phyloP scores from a whole-genome alignment of 2,113 vertebrate species.

The Nothoprocta perdicaria region DNA sequence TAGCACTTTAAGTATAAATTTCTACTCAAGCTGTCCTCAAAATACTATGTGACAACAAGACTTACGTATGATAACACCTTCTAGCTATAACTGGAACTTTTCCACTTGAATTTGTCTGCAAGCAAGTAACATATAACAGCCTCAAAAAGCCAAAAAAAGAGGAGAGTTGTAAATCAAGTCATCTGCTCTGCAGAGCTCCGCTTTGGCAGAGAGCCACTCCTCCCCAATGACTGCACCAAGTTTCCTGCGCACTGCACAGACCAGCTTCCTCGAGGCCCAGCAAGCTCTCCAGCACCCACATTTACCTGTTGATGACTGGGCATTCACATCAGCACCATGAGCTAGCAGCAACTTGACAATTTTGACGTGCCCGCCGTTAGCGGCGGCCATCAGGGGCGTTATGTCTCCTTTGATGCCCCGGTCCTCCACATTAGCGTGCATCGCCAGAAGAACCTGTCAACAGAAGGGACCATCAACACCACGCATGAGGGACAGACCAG shows the following conservation, averaged over 20 bases:
- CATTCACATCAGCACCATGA: conserved; percentile 97
- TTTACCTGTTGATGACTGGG: conserved; percentile 96
- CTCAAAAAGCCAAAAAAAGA: neutral
- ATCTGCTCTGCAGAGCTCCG: no score
- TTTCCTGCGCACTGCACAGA: rapidly evolving
- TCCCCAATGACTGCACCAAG: rapidly evolving
- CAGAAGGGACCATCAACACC: neutral
- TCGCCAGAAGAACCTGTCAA: conserved; percentile 92
- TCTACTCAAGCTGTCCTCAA: neutral
- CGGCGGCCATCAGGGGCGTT: conserved; percentile 98
- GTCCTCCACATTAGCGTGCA: conserved; percentile 99
- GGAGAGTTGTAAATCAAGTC: neutral
- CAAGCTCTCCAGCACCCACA: rapidly evolving
- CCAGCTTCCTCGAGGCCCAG: rapidly evolving
- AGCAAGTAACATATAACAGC: neutral
- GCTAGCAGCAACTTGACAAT: conserved; percentile 98
- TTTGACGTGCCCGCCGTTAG: conserved; percentile 97
- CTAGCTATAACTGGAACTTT: neutral
- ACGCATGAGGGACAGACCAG: neutral
- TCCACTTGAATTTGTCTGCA: rapidly evolving
- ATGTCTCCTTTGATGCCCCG: conserved; percentile 98
- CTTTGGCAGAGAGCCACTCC: neutral
- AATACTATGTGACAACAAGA: neutral
- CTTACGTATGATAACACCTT: rapidly evolving
- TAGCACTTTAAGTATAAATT: rapidly evolving